Evolutionary conservation across 2,888 invertebrate species (phyloP).

Genomic region (Rhagophthalmus giganteus): DNA sequence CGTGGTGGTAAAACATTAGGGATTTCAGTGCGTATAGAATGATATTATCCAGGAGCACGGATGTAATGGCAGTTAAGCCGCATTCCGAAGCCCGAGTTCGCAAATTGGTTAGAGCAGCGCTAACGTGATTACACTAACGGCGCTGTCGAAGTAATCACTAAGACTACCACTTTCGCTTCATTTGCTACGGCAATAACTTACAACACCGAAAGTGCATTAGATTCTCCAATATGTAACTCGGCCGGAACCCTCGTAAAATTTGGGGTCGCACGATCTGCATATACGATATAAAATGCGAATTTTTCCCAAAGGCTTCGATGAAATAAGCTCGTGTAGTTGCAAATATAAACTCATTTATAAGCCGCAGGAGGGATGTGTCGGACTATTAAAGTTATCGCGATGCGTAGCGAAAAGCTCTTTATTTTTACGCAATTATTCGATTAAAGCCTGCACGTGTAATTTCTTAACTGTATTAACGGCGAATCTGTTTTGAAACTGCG

Average conservation of each 20-base stretch:
- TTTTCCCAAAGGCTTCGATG: slow-evolving; percentile 28
- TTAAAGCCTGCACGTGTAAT: slow-evolving; percentile 13
- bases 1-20: slow-evolving; percentile 27
- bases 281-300: slow-evolving; percentile 34
- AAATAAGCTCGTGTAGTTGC: slow-evolving; percentile 26
- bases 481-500: slow-evolving; percentile 9
- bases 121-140: slow-evolving; percentile 39
- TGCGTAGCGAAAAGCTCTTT: background rate
- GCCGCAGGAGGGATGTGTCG: slow-evolving; percentile 14
- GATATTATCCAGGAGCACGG: slow-evolving; percentile 33
- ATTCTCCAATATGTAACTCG: slow-evolving; percentile 30
- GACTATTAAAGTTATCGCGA: slow-evolving; percentile 17
- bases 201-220: slow-evolving; percentile 40
- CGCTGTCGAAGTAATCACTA: slow-evolving; percentile 37
- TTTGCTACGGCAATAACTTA: slow-evolving; percentile 36
- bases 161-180: slow-evolving; percentile 40
- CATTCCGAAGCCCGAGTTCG: slow-evolving; percentile 35
- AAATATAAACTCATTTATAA: slow-evolving; percentile 28
- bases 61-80: slow-evolving; percentile 37
- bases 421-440: slow-evolving; percentile 9
- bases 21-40: slow-evolving; percentile 32
- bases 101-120: slow-evolving; percentile 39
- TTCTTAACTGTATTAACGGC: slow-evolving; percentile 15
- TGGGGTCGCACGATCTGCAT: slow-evolving; percentile 31
- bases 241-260: slow-evolving; percentile 32